Conservation (phyloP, 2,888 invertebrate species). For the Drosophila eohydei region DNA sequence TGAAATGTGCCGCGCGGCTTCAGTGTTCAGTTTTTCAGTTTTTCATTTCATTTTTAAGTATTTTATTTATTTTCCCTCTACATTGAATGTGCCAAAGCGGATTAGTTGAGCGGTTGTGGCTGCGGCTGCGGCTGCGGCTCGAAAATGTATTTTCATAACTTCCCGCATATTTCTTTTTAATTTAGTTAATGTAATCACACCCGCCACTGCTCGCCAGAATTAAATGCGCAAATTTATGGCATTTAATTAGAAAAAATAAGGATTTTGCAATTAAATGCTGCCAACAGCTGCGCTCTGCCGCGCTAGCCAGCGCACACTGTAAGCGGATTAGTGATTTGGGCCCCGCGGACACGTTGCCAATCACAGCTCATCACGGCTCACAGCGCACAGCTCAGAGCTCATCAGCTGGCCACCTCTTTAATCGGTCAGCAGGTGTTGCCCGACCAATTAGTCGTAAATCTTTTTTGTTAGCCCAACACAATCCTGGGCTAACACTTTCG, state of each 20-base stretch:
- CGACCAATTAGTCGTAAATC: slow-evolving; percentile 35
- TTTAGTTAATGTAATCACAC: slow-evolving; percentile 66
- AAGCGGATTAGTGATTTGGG: slow-evolving; percentile 41
- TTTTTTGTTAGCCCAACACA: slow-evolving; percentile 26
- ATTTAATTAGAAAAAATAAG: slow-evolving; percentile 56
- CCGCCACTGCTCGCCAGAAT: slow-evolving; percentile 21
- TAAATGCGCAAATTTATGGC: slow-evolving; percentile 56
- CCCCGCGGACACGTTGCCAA: slow-evolving; percentile 3
- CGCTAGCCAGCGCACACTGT: slow-evolving; percentile 41
- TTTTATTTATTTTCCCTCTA: slow-evolving; percentile 19
- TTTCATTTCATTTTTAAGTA: slow-evolving; percentile 27
- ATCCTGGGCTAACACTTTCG: slow-evolving; percentile 31
- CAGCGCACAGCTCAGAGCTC: slow-evolving; percentile 29
- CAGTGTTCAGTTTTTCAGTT: slow-evolving; percentile 27
- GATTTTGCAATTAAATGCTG: slow-evolving; percentile 51
- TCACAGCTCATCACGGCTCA: slow-evolving; percentile 34
- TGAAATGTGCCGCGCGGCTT: slow-evolving; percentile 52
- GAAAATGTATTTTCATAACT: slow-evolving; percentile 42
- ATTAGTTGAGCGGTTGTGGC: slow-evolving; percentile 54
- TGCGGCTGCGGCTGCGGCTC: slow-evolving; percentile 20
- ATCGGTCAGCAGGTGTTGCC: slow-evolving; percentile 32
- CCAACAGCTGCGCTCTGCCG: slow-evolving; percentile 19
- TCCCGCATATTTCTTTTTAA: slow-evolving; percentile 55
- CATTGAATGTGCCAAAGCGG: slow-evolving; percentile 72
- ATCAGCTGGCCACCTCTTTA: slow-evolving; percentile 8